Conservation (phyloP, 2,797 vertebrate species). For the Myotis daubentonii region DNA sequence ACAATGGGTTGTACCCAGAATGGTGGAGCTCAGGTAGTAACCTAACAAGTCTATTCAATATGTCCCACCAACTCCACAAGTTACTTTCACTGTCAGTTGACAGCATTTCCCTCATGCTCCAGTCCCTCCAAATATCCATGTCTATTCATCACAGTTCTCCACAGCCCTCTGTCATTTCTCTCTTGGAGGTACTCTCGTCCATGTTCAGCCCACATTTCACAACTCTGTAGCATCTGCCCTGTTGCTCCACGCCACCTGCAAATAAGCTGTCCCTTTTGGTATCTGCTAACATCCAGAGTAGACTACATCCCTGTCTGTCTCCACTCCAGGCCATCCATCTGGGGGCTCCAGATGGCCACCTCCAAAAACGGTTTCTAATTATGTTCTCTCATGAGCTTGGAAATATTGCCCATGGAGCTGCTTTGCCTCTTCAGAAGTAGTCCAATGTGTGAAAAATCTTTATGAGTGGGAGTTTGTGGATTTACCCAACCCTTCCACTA, state of each 20-base stretch:
- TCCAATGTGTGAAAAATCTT: background rate
- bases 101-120: background rate
- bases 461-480: background rate
- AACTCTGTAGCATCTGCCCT: background rate
- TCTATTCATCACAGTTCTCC: background rate
- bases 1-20: background rate
- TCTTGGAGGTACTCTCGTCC: background rate
- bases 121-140: background rate
- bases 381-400: background rate
- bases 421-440: background rate
- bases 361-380: background rate
- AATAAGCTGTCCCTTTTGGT: constrained; percentile 5
- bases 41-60: background rate
- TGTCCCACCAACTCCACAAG: background rate
- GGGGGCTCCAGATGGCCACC: background rate
- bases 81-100: background rate
- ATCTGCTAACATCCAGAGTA: background rate
- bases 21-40: background rate
- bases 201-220: background rate
- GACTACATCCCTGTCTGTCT: background rate
- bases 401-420: background rate
- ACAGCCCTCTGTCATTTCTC: background rate
- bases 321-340: background rate
- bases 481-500: background rate
- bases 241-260: background rate